Percentiles rank a stretch among this genome's conserved stretches.
These are phyloP conservation scores for Gavialis gangeticus DNA, from an alignment of 2,113 vertebrate genomes.

Conservation along the genomic window DNA sequence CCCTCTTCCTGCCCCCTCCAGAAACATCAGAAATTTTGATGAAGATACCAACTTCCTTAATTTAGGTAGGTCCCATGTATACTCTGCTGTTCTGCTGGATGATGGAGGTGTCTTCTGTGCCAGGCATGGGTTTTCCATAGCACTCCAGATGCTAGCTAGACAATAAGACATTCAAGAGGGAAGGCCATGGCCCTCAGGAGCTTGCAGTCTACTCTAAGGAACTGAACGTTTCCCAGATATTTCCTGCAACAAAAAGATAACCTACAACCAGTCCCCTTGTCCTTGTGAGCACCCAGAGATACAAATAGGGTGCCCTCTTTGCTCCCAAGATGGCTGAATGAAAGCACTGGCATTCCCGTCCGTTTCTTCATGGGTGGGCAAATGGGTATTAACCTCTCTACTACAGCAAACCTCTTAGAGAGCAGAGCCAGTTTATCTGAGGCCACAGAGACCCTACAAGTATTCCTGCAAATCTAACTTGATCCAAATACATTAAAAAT, in stretches of 20 bases:
- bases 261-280: background rate
- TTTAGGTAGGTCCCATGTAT: background rate
- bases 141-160: background rate
- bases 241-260: background rate
- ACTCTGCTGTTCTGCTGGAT: rapidly evolving
- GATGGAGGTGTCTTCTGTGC: background rate
- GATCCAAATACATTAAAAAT: no score
- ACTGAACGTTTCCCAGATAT: background rate
- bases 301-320: background rate
- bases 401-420: rapidly evolving
- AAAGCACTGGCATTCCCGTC: background rate
- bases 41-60: background rate
- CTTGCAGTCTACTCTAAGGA: background rate
- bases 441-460: background rate
- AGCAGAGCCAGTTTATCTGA: background rate
- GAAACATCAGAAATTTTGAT: background rate
- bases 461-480: no score
- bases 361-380: background rate
- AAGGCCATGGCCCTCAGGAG: background rate
- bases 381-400: background rate
- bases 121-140: background rate
- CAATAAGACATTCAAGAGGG: background rate
- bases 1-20: no score
- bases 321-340: background rate
- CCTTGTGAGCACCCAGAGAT: background rate